Conservation (phyloP, 2,113 vertebrate species). For the Vireo altiloquus region DNA sequence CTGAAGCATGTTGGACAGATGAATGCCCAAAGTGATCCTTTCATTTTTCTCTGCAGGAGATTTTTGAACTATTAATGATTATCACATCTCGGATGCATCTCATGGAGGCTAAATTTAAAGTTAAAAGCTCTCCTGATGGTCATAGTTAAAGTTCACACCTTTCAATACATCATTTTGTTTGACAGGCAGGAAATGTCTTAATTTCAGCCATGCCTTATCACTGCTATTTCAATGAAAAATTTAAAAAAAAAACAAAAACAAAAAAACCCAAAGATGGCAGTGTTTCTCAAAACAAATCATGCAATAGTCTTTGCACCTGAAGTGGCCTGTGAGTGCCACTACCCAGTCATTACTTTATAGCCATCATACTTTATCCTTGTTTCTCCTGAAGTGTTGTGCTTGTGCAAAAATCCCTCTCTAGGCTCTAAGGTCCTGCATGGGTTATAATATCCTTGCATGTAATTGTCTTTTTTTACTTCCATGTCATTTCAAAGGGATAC, state of each 20-base stretch:
- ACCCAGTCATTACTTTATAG: background rate
- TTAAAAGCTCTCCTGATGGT: background rate
- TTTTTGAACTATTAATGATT: background rate
- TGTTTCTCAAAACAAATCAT: background rate
- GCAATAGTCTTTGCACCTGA: background rate
- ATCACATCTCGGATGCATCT: background rate
- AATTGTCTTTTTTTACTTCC: background rate
- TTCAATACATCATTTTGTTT: background rate
- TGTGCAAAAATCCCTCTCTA: background rate
- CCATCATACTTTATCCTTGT: background rate
- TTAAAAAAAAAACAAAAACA: too few relatives aligned
- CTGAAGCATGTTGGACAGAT: background rate
- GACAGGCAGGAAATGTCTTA: background rate
- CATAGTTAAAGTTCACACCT: background rate
- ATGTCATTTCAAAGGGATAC: background rate
- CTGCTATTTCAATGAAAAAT: background rate
- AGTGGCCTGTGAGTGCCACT: background rate
- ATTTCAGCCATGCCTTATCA: background rate
- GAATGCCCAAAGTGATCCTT: background rate
- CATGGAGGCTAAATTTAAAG: background rate
- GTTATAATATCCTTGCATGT: background rate
- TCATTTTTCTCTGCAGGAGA: background rate
- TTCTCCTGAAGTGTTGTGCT: background rate
- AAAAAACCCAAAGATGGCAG: background rate
- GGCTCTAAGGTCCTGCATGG: background rate